These are phyloP conservation scores for Neostethus bicornis DNA, from an alignment of 2,797 vertebrate species.

Conservation along the genomic window DNA sequence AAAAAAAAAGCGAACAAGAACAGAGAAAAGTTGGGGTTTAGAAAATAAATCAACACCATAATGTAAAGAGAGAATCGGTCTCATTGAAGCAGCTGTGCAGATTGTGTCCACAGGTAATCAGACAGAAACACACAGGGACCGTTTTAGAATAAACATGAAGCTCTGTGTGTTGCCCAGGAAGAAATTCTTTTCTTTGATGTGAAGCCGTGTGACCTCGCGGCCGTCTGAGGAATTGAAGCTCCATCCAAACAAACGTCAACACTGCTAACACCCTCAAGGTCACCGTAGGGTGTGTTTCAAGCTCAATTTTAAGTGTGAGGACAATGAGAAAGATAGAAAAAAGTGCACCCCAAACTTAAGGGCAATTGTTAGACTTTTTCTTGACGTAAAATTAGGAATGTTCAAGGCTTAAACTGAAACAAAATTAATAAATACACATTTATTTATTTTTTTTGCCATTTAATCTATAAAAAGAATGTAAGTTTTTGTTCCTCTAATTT, in stretches of 20 bases:
- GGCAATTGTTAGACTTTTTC: background rate
- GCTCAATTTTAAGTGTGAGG: conserved; percentile 7
- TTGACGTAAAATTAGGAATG: too few relatives aligned
- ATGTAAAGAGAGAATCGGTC: background rate
- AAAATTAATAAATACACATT: too few relatives aligned
- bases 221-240: conserved; percentile 68
- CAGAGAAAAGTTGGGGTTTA: background rate
- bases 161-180: conserved; percentile 66
- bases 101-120: conserved; percentile 14
- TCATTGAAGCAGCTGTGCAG: conserved; percentile 1
- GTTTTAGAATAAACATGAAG: conserved; percentile 63
- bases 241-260: conserved; percentile 71
- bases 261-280: conserved; percentile 71
- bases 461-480: too few relatives aligned
- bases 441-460: too few relatives aligned
- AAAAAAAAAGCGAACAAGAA: too few relatives aligned
- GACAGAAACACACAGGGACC: conserved; percentile 35
- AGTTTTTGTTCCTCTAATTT: too few relatives aligned
- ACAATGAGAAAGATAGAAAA: conserved; percentile 7
- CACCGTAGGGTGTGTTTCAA: conserved; percentile 18
- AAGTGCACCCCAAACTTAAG: background rate
- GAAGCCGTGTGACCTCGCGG: conserved; percentile 63
- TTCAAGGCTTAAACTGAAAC: too few relatives aligned
- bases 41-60: background rate
- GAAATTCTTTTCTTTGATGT: conserved; percentile 71